These are phyloP conservation scores for Halcyon smyrnensis DNA, from an alignment of 2,797 vertebrate species.

Conservation along the genomic window DNA sequence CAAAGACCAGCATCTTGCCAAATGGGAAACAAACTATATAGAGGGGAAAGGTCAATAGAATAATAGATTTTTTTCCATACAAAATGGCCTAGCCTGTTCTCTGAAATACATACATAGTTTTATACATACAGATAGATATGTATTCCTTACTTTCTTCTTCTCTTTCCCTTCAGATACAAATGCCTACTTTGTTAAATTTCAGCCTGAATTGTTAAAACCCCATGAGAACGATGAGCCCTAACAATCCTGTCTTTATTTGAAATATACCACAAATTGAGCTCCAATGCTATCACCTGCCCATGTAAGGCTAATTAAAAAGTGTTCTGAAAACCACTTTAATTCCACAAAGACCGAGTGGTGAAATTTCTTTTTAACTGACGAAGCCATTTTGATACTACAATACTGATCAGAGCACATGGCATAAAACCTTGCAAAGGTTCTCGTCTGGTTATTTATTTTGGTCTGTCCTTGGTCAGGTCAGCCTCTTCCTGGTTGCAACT, in stretches of 20 bases:
- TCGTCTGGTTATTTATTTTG: not conserved
- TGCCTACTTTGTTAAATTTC: not conserved
- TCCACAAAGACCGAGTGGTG: not conserved
- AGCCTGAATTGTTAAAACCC: not conserved
- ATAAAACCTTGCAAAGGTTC: not conserved
- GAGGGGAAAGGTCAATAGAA: not conserved
- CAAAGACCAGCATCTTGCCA: not conserved
- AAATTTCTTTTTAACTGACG: not conserved
- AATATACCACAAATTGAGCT: not conserved
- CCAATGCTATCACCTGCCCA: not conserved
- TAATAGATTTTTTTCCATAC: not conserved
- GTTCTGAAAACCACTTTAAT: constrained; percentile 1
- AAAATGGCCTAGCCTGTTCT: not conserved
- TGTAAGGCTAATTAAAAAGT: not conserved
- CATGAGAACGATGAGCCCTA: not conserved
- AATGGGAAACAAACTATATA: not conserved
- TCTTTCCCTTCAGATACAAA: not conserved
- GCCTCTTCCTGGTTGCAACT: not conserved
- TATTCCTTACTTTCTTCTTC: not conserved
- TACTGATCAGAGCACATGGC: not conserved
- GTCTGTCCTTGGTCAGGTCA: not conserved
- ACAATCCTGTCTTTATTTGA: not conserved
- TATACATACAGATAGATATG: not conserved
- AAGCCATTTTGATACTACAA: not conserved
- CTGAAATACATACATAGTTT: not conserved